Conservation (phyloP, 2,113 vertebrate genomes). For the Xyliphius kryptos region DNA sequence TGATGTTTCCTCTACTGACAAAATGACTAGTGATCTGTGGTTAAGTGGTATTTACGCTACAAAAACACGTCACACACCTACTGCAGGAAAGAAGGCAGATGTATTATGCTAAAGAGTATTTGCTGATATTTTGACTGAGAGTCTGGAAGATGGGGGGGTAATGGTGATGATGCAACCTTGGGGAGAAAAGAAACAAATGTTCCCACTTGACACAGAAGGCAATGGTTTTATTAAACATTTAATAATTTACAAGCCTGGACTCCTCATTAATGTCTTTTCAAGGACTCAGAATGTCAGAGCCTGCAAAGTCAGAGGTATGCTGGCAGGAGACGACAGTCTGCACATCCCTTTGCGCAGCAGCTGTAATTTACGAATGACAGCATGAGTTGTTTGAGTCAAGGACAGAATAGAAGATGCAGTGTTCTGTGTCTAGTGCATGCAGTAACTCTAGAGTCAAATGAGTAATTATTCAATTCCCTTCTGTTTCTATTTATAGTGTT, state of each 20-base stretch:
- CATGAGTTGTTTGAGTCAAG: slow-evolving; percentile 24
- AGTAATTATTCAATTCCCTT: neutral
- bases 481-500: too few species aligned
- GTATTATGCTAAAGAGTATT: too few species aligned
- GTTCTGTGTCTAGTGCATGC: neutral
- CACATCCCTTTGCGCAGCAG: neutral
- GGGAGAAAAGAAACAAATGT: slow-evolving; percentile 16
- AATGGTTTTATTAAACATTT: slow-evolving; percentile 25
- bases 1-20: slow-evolving; percentile 23
- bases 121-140: too few species aligned
- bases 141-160: neutral
- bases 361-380: slow-evolving; percentile 31
- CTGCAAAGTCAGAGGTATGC: slow-evolving; percentile 23
- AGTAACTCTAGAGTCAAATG: neutral
- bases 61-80: too few species aligned
- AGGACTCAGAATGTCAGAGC: too few species aligned
- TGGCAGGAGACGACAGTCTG: slow-evolving; percentile 3
- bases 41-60: slow-evolving; percentile 26
- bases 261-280: neutral
- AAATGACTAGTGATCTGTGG: slow-evolving; percentile 16
- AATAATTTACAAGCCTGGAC: slow-evolving; percentile 23
- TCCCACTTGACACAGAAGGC: neutral
- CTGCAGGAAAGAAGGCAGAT: too few species aligned
- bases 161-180: neutral
- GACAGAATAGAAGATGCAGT: slow-evolving; percentile 3